Conservation (phyloP, 2,113 vertebrate genomes). For the Mustela lutreola region DNA sequence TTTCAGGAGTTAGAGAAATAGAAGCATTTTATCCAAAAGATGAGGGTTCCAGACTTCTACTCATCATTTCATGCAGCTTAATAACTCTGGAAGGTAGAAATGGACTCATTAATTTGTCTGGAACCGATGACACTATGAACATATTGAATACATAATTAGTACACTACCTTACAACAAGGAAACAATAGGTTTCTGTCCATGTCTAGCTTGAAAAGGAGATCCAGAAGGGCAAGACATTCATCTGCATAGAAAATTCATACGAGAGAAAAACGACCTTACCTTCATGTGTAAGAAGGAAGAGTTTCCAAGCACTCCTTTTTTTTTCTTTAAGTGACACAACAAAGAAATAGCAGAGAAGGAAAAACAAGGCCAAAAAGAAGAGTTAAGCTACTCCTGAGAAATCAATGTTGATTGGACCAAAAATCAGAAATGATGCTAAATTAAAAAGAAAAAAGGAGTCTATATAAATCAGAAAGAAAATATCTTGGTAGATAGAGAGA, state of each 20-base stretch:
- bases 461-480: constrained; percentile 14
- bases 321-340: neutral
- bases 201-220: neutral
- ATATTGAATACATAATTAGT: neutral
- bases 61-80: neutral
- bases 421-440: constrained; percentile 9
- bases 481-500: neutral
- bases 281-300: neutral
- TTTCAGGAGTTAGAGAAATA: neutral
- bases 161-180: neutral
- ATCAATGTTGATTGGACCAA: neutral
- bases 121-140: neutral
- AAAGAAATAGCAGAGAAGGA: neutral
- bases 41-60: neutral
- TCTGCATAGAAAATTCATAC: neutral
- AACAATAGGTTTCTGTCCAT: neutral
- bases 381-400: neutral
- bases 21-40: neutral
- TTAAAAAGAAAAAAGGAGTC: neutral
- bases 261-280: neutral
- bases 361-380: neutral
- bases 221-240: neutral
- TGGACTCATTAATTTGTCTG: neutral
- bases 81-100: neutral
- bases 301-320: neutral